Base-by-base conservation (phyloP, 2,113 vertebrate species). In the Oxyruncus cristatus region DNA sequence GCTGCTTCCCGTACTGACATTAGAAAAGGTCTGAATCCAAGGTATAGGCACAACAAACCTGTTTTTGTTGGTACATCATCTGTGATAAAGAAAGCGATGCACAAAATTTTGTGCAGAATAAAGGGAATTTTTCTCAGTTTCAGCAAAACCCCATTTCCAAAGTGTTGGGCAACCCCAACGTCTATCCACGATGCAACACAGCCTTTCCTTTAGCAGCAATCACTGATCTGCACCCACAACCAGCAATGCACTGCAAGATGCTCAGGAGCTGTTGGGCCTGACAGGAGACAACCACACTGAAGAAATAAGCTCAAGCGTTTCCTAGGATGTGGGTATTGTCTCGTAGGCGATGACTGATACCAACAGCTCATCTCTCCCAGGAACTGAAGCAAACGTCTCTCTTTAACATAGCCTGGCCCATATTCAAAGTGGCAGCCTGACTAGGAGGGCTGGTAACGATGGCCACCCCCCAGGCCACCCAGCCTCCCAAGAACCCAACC, bases 341-440 rank as follows among this genome's bases (percentile, higher is more conserved):
- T 75, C 3, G 2, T 39, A 79, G 89, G 77, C 7, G 1, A 81
- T 37, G 87, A 93, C 44, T 50, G 68, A 89, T 37, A 58, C 63
- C 73, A 94, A 58, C 58, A 87, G 81, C 82, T 85, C 79, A 19
- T 66, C 39, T 32, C 73, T 91, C 62, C n/a, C 37, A 91, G 61
- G 56, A 70, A 74, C 66, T 17, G 39, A 58, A 61, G 74, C 14
- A 1, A 77, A 88, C 0, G 1, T 42, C 62, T 88, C 68, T 84
- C 50, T 88, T 33, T 70, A 83, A 73, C 50, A 66, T 8, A 78
- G 80, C 59, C 37, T 95, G 93, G 86, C 72, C 65, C 85, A 85
- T 86, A 94, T 95, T 75, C 2, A 30, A 96, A 93, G 87, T 85
- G 93, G 79, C 87, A 95, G 95, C 81, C 78, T 72, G 42, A 79